A percentile compares a stretch with the other conserved stretches of the same genome.
Conservation (phyloP, 1,140 invertebrate genomes). For the Drosophila mauritiana region DNA sequence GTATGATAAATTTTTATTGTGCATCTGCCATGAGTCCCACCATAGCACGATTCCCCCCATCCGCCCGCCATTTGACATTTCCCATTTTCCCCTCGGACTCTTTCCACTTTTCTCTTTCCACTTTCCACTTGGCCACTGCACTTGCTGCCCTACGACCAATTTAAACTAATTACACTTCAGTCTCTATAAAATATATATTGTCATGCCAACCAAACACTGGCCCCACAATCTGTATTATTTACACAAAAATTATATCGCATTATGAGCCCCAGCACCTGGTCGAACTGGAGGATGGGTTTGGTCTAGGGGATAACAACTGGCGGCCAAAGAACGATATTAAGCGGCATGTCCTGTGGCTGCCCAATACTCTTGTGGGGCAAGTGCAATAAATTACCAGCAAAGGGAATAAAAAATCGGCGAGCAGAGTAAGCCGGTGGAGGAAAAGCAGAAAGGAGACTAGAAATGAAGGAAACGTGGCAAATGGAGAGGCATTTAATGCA, state of each 20-base stretch:
- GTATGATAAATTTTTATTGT: conserved; percentile 81
- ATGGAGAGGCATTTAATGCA: not conserved
- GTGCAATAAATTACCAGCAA: conserved; percentile 17
- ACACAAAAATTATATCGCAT: conserved; percentile 43
- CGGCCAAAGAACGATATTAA: conserved; percentile 12
- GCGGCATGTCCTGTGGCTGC: conserved; percentile 14
- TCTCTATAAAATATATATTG: conserved; percentile 15
- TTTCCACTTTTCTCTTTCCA: not conserved
- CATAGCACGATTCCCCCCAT: conserved; percentile 17
- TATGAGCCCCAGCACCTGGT: conserved; percentile 20
- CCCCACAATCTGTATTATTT: conserved; percentile 45
- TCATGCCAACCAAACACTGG: conserved; percentile 19
- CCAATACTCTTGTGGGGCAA: not conserved
- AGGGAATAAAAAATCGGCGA: not conserved
- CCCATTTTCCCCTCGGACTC: not conserved
- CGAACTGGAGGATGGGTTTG: not conserved
- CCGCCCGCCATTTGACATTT: conserved; percentile 5
- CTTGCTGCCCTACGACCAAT: conserved; percentile 5
- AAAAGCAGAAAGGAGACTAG: not conserved
- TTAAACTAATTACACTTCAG: conserved; percentile 42
- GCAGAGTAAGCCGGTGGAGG: not conserved
- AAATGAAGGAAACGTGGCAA: not conserved
- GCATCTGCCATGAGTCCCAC: conserved; percentile 37
- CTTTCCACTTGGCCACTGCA: conserved; percentile 7
- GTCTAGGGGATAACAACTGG: not conserved